Percentiles rank a stretch among this genome's conserved stretches.
These are phyloP conservation scores for Anarrhichthys ocellatus DNA, from an alignment of 2,113 vertebrate species.

Conservation along the genomic window DNA sequence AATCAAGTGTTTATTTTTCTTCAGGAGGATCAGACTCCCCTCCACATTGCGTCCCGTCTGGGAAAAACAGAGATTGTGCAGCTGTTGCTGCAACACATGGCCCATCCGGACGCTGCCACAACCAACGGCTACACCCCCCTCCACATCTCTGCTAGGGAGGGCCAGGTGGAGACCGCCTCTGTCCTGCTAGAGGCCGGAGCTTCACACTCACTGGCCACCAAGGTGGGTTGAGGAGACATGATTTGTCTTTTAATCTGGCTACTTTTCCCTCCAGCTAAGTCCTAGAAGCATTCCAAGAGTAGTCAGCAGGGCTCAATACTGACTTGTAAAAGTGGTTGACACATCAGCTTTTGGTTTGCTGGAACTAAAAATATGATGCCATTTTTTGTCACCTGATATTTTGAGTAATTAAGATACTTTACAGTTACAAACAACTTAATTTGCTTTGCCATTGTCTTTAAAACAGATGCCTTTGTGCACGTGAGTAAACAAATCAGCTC, in stretches of 20 bases:
- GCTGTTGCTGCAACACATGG: slow-evolving; percentile 97
- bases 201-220: slow-evolving; percentile 93
- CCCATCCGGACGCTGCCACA: slow-evolving; percentile 95
- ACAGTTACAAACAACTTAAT: neutral
- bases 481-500: too few species aligned
- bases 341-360: neutral
- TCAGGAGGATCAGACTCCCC: slow-evolving; percentile 97
- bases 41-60: slow-evolving; percentile 97
- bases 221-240: slow-evolving; percentile 75
- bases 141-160: slow-evolving; percentile 96
- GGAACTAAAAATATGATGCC: neutral
- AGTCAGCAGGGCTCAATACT: too few species aligned
- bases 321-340: neutral
- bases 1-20: neutral
- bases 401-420: neutral
- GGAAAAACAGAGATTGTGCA: slow-evolving; percentile 99
- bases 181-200: slow-evolving; percentile 95
- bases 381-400: neutral
- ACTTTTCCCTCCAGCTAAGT: neutral
- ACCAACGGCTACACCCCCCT: slow-evolving; percentile 95
- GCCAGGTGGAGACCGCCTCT: slow-evolving; percentile 93
- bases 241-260: neutral
- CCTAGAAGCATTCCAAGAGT: neutral
- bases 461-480: too few species aligned
- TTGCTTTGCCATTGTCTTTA: neutral